Conservation (phyloP, 2,888 invertebrate genomes). For the Diarsia brunnea region DNA sequence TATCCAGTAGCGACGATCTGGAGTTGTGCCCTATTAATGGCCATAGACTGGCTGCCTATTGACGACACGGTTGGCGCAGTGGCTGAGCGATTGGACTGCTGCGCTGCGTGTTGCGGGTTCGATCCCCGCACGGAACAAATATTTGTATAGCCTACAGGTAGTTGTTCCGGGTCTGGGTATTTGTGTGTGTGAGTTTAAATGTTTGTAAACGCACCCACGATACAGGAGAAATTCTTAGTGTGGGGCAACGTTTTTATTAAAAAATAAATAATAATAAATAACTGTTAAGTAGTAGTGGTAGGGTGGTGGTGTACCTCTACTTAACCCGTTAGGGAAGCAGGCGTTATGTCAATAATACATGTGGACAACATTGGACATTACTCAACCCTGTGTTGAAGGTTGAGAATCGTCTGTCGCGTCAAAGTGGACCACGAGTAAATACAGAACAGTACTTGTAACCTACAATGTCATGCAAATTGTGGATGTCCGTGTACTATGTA, state of each 20-base stretch:
- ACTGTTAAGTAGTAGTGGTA: too few relatives aligned
- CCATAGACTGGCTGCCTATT: background rate
- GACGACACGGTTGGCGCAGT: too few relatives aligned
- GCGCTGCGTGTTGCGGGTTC: too few relatives aligned
- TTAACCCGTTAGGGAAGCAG: background rate
- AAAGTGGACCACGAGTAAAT: conserved; percentile 19
- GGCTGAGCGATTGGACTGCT: too few relatives aligned
- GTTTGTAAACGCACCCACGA: too few relatives aligned
- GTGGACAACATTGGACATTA: conserved; percentile 36
- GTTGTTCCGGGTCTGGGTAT: too few relatives aligned
- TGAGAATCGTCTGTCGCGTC: conserved; percentile 7
- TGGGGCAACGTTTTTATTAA: too few relatives aligned
- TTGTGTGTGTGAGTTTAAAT: too few relatives aligned
- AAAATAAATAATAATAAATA: too few relatives aligned
- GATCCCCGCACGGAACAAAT: too few relatives aligned
- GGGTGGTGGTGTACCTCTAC: background rate
- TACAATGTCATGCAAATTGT: conserved; percentile 19
- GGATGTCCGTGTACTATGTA: conserved; percentile 3
- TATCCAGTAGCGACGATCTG: background rate
- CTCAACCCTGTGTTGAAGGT: conserved; percentile 21
- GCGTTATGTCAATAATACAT: conserved; percentile 28
- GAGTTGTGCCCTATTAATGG: background rate
- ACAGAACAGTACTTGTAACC: background rate
- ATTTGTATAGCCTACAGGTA: too few relatives aligned
- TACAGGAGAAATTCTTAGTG: too few relatives aligned